Conservation (phyloP, 2,113 vertebrate species). For the Ceuthmochares aereus region DNA sequence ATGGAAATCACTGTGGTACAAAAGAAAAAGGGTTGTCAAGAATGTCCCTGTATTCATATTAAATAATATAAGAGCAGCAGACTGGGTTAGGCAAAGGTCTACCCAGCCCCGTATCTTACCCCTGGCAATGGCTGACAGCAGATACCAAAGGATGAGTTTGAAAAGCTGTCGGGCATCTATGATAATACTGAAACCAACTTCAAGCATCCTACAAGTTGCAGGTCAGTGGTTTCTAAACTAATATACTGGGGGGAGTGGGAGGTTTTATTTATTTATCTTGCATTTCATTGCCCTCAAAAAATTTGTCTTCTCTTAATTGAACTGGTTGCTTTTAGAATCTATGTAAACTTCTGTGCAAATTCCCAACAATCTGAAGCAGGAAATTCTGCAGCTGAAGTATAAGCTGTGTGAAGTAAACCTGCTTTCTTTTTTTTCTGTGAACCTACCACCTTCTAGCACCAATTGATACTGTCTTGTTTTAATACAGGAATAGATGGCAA, state of each 20-base stretch:
- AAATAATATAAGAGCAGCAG: not conserved
- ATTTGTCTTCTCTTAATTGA: not conserved
- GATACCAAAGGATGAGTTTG: not conserved
- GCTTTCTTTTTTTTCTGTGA: not conserved
- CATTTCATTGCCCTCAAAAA: not conserved
- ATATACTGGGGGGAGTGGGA: fast-evolving
- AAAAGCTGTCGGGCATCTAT: not conserved
- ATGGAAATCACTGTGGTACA: not conserved
- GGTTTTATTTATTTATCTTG: not conserved
- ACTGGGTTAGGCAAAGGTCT: not conserved
- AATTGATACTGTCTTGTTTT: not conserved
- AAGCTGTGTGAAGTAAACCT: not conserved
- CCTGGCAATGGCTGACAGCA: not conserved
- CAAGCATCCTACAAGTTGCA: not conserved
- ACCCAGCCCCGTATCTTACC: not conserved
- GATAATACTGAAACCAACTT: not conserved
- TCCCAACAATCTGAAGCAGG: not conserved
- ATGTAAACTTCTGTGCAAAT: not conserved
- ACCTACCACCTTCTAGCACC: not conserved
- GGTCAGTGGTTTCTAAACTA: not conserved
- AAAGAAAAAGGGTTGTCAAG: not conserved
- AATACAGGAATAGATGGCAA: not conserved
- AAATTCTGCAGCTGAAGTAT: not conserved
- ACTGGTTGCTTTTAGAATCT: not conserved
- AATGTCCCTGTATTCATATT: not conserved